Evolutionary conservation across 2,888 invertebrate genomes (phyloP), one percentile per base, ranked within the genome.

Genomic region (Catotricha subobsoleta): DNA sequence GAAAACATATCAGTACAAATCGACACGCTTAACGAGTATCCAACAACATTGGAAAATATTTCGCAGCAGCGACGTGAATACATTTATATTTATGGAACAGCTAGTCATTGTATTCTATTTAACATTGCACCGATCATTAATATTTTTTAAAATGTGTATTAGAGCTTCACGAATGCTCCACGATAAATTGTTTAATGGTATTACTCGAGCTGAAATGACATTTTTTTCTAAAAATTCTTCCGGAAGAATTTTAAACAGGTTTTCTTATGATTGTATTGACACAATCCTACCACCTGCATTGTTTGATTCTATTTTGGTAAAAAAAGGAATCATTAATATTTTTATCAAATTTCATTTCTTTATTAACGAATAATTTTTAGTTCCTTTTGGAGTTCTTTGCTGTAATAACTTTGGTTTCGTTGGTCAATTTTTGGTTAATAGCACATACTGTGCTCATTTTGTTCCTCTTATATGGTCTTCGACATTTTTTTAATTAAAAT

Each of bases 401-500:
- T 51, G 73, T 83, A 39, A 71, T 80, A 46, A 67, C 76, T 5
- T 76, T 86, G 18, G 73, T 83, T 4, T 72, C 70, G 0, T 56
- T 73, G 5, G 73, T 81, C 29, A 82, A 80, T 64, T 73, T 70
- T 47, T 74, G 72, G 69, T 64, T 80, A 33, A 51, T 79, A 46
- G 49, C 80, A 38, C 77, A 79, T 3, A 77, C 80, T 0, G 47
- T 74, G 21, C 57, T 75, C 1, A 69, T 83, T 45, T 69, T 71
- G 12, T 46, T 75, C 13, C 58, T 80, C 34, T 84, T 86, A 65
- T 73, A 76, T 54, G 64, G 69, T 3, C 62, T 83, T 27, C 62
- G 84, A 40, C 67, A 71, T 44, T 69, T 80, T 58, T 86, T 82
- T 60, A n/a, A 58, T 86, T 39, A 58, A 71, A 12, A 78, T 82